These are phyloP conservation scores for Dicrurus megarhynchus DNA, from an alignment of 2,113 vertebrate species.

Conservation along the genomic window DNA sequence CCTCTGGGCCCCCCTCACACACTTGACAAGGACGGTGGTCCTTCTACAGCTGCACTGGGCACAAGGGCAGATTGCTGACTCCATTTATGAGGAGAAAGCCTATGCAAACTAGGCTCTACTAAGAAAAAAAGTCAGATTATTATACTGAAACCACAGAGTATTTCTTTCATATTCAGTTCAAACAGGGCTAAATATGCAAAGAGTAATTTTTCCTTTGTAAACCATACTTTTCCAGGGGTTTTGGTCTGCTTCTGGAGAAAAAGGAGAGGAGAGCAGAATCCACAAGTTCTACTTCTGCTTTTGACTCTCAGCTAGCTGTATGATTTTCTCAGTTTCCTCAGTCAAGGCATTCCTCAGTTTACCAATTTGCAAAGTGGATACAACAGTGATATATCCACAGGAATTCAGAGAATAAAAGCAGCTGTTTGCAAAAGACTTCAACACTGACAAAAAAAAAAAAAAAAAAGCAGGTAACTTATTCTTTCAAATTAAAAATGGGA, in stretches of 20 bases:
- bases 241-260: neutral
- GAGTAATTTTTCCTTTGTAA: neutral
- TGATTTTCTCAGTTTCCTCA: neutral
- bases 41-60: neutral
- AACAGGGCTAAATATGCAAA: neutral
- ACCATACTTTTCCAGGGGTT: neutral
- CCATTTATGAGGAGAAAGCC: neutral
- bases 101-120: neutral
- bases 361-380: neutral
- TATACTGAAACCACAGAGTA: neutral
- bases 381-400: neutral
- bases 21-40: neutral
- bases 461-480: neutral
- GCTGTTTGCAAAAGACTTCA: neutral
- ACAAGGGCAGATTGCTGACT: neutral
- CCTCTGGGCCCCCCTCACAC: rapidly evolving
- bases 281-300: neutral
- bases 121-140: neutral
- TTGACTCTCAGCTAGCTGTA: neutral
- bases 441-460: neutral
- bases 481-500: constrained; percentile 35
- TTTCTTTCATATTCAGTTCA: neutral
- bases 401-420: neutral
- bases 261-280: neutral
- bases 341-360: constrained; percentile 24